phyloP scores from a whole-genome alignment of 2,797 vertebrate species.

The Anguilla megastoma region DNA sequence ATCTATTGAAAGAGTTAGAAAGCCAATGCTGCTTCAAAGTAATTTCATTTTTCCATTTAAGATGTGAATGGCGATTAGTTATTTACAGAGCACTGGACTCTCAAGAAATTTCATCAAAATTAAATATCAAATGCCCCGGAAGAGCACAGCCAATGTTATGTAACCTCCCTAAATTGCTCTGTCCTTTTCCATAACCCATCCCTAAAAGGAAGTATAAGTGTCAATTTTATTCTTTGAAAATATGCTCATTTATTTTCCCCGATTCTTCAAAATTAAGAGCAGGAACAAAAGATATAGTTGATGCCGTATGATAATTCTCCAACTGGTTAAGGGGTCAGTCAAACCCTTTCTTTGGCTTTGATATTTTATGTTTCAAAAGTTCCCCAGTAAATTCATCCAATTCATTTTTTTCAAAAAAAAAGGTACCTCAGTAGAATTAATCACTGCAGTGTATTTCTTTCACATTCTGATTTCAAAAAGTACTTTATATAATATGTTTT shows the following conservation, averaged over 20 bases:
- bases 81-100: background rate
- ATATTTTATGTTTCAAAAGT: background rate
- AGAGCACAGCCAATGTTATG: background rate
- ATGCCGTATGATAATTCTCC: background rate
- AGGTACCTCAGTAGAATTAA: background rate
- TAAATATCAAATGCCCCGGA: background rate
- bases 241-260: background rate
- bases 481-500: background rate
- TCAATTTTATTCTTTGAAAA: conserved; percentile 1
- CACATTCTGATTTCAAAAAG: background rate
- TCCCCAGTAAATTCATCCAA: background rate
- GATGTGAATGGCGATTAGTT: background rate
- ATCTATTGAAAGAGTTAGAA: background rate
- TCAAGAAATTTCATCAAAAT: background rate
- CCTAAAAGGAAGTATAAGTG: background rate
- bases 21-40: background rate
- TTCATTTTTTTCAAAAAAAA: background rate
- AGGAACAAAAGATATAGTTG: background rate
- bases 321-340: background rate
- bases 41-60: conserved; percentile 3
- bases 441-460: background rate
- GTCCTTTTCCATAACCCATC: background rate
- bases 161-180: background rate
- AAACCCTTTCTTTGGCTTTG: background rate
- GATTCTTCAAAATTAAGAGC: background rate